Conservation (phyloP, 1,140 invertebrate genomes). For the Dinoponera quadriceps region DNA sequence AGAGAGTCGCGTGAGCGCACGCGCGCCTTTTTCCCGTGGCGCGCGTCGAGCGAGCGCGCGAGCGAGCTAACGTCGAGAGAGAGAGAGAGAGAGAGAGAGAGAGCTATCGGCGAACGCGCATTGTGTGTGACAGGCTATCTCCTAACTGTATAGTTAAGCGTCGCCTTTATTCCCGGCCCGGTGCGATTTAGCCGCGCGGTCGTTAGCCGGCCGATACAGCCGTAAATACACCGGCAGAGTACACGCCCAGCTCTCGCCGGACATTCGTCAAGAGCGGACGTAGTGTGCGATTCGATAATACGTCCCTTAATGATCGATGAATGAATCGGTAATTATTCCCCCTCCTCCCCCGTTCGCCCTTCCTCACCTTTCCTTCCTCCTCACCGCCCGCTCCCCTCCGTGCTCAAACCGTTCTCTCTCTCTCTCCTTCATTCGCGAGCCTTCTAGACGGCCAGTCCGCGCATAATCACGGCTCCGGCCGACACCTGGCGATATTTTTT, state of each 20-base stretch:
- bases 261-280: conserved; percentile 68
- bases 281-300: conserved; percentile 70
- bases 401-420: conserved; percentile 26
- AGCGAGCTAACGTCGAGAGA: too few species aligned
- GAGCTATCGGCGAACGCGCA: conserved; percentile 28
- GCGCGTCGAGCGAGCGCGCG: background rate
- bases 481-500: conserved; percentile 51
- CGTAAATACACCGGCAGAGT: conserved; percentile 64
- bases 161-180: conserved; percentile 62
- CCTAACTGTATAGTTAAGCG: conserved; percentile 43
- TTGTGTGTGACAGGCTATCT: conserved; percentile 37
- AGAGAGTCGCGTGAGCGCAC: background rate
- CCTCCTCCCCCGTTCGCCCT: background rate
- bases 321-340: conserved; percentile 77
- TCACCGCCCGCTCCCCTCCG: background rate
- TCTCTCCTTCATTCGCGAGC: conserved; percentile 16
- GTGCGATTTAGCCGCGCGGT: conserved; percentile 51
- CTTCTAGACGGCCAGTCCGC: conserved; percentile 43
- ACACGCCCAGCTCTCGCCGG: conserved; percentile 62
- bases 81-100: too few species aligned
- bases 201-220: conserved; percentile 58
- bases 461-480: conserved; percentile 39
- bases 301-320: conserved; percentile 75
- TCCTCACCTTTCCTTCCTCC: too few species aligned
- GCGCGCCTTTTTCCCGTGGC: background rate